Evolutionary conservation across 2,113 vertebrate species (phyloP).

Genomic region (Megaceryle maxima): DNA sequence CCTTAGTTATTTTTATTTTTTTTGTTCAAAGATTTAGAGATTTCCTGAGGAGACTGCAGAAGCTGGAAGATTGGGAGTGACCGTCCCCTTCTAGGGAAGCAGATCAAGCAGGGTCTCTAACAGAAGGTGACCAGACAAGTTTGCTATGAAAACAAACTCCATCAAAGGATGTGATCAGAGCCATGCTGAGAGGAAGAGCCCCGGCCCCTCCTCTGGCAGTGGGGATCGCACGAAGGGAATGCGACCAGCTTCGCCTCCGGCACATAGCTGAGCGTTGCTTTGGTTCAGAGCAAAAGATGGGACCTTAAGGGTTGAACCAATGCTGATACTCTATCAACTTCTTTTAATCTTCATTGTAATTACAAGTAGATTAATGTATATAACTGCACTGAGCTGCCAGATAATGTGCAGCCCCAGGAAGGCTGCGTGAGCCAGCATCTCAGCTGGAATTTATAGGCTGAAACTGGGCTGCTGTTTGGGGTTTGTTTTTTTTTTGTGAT

Average conservation of each 20-base stretch:
- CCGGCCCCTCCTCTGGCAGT: not conserved
- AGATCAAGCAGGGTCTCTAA: slow-evolving; percentile 14
- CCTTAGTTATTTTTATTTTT: not conserved
- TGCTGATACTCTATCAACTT: not conserved
- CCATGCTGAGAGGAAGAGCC: slow-evolving; percentile 40
- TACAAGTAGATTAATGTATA: not conserved
- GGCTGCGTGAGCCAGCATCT: not conserved
- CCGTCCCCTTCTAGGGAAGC: not conserved
- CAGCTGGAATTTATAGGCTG: not conserved
- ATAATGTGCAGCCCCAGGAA: not conserved
- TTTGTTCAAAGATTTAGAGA: slow-evolving; percentile 35
- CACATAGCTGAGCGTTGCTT: not conserved
- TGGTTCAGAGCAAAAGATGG: not conserved
- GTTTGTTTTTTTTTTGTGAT: not conserved
- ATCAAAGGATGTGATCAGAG: not conserved
- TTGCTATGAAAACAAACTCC: slow-evolving; percentile 54
- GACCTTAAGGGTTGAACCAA: not conserved
- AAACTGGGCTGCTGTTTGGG: not conserved
- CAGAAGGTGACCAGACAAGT: slow-evolving; percentile 38
- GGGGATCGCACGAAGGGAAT: not conserved
- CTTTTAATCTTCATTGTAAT: not conserved
- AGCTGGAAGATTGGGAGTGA: slow-evolving; percentile 30
- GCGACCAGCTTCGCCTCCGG: not conserved
- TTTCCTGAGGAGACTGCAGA: slow-evolving; percentile 49
- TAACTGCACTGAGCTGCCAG: not conserved